phyloP scores from a whole-genome alignment of 2,797 vertebrate genomes.

The Myotis planiceps region DNA sequence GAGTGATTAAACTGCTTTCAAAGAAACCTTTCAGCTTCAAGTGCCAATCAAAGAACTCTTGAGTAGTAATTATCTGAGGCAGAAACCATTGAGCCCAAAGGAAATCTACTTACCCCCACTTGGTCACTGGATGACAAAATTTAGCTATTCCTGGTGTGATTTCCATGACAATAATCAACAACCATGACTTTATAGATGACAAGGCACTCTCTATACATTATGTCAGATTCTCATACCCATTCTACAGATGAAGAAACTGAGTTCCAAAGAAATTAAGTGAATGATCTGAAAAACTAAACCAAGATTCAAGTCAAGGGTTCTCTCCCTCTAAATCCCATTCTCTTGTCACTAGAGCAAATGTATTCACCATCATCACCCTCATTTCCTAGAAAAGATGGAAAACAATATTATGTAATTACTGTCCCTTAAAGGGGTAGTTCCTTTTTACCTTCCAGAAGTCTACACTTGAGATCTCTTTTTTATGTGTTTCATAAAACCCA shows the following conservation, averaged over 20 bases:
- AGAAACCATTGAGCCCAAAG: constrained; percentile 51
- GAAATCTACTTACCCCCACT: constrained; percentile 44
- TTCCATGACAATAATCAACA: constrained; percentile 59
- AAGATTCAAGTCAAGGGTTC: background rate
- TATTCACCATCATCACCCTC: background rate
- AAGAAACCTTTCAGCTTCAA: constrained; percentile 50
- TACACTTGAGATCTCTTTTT: background rate
- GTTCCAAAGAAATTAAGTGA: constrained; percentile 8
- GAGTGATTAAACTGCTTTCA: constrained; percentile 61
- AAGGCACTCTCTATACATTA: background rate
- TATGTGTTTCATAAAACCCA: background rate
- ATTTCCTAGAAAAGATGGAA: background rate
- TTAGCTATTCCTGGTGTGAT: background rate
- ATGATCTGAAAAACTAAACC: background rate
- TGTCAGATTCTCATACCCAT: background rate
- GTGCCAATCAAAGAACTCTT: constrained; percentile 55
- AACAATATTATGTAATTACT: background rate
- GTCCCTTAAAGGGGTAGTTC: background rate
- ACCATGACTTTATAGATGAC: background rate
- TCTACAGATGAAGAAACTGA: constrained; percentile 17
- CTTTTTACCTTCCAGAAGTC: background rate
- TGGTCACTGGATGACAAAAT: constrained; percentile 54
- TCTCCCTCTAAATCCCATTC: background rate
- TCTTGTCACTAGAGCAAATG: background rate
- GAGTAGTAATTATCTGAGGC: constrained; percentile 53